These are phyloP conservation scores for Scaptodrosophila latifasciaeformis DNA, from an alignment of 2,888 invertebrate genomes.

Conservation along the genomic window DNA sequence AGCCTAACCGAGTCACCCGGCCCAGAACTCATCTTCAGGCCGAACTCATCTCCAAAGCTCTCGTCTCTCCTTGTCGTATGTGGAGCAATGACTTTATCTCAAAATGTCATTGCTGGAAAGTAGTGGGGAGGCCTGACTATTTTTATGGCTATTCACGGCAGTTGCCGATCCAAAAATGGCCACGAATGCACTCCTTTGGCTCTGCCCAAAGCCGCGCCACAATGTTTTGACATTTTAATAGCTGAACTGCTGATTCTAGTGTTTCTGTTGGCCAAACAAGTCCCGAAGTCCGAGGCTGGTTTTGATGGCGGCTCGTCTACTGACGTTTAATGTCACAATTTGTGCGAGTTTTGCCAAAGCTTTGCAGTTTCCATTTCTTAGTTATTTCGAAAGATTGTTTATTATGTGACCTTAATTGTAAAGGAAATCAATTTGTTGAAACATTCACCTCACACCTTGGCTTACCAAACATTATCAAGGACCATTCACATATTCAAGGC, in stretches of 20 bases:
- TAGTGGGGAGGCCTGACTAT: conserved; percentile 6
- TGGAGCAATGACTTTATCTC: conserved; percentile 64
- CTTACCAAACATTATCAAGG: too few relatives aligned
- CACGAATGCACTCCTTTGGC: conserved; percentile 19
- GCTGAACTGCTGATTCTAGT: conserved; percentile 30
- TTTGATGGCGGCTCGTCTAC: conserved; percentile 43
- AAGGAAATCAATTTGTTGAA: conserved; percentile 23
- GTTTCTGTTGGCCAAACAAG: conserved; percentile 25
- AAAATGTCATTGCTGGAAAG: conserved; percentile 63
- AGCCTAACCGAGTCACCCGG: background rate
- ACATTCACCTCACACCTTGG: conserved; percentile 29
- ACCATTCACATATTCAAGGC: too few relatives aligned
- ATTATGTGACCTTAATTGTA: too few relatives aligned
- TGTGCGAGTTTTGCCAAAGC: conserved; percentile 42
- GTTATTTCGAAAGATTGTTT: too few relatives aligned
- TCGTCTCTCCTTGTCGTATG: conserved; percentile 21
- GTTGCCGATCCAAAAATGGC: conserved; percentile 41
- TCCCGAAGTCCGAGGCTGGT: background rate
- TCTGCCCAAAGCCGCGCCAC: too few relatives aligned
- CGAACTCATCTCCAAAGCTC: background rate
- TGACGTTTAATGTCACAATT: conserved; percentile 62
- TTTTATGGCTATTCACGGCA: conserved; percentile 40
- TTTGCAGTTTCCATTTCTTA: too few relatives aligned
- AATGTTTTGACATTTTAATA: conserved; percentile 65
- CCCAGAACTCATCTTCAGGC: background rate